Evolutionary conservation across 2,888 invertebrate species (phyloP).

Genomic region (Candidula unifasciata): DNA sequence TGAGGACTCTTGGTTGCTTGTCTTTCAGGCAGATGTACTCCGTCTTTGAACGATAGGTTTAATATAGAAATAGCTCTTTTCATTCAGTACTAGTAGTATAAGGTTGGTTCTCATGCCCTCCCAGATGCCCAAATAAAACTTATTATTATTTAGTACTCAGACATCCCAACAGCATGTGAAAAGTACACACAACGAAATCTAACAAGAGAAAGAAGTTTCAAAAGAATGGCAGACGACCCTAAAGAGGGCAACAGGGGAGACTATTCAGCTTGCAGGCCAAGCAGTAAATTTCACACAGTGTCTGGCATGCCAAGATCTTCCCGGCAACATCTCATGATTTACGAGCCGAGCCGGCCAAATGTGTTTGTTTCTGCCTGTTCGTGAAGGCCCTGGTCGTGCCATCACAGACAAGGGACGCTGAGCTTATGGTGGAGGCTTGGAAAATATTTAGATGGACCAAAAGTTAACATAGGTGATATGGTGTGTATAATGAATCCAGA

Average conservation of each 20-base stretch:
- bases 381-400: not conserved
- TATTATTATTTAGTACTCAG: not conserved
- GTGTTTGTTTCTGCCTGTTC: constrained; percentile 37
- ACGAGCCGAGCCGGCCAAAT: constrained; percentile 12
- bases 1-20: too few species aligned
- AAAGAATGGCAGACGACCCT: not conserved
- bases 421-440: not conserved
- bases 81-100: too few species aligned
- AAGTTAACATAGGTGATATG: constrained; percentile 2
- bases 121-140: not conserved
- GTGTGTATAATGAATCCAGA: not conserved
- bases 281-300: constrained; percentile 54
- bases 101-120: not conserved
- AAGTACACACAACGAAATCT: not conserved
- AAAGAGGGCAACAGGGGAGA: not conserved
- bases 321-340: constrained; percentile 21
- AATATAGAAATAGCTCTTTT: too few species aligned
- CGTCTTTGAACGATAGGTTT: too few species aligned
- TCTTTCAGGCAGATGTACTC: too few species aligned
- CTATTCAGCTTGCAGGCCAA: constrained; percentile 19
- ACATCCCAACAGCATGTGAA: not conserved
- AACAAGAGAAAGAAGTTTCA: not conserved
- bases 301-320: constrained; percentile 41
- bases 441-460: constrained; percentile 30
- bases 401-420: not conserved